Evolutionary conservation across 2,797 vertebrate genomes (phyloP), one percentile per base, ranked within the genome.

Genomic region (Darevskia nairensis): DNA sequence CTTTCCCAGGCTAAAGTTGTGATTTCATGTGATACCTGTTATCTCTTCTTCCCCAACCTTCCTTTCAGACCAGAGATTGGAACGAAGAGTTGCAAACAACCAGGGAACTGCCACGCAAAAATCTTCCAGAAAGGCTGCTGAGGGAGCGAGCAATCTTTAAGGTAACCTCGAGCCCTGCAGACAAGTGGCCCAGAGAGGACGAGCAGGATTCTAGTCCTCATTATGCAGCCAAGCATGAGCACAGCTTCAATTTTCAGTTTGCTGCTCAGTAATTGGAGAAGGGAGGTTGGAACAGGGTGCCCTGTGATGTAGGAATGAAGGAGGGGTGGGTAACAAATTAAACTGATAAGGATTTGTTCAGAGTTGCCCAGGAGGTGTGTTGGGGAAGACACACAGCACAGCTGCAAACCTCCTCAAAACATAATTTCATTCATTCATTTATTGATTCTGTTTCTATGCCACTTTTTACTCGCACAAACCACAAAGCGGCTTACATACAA

Each of bases 31-130:
- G 3, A 25, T 69, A 27, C 3, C 68, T 25, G 3, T 69, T 69
- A n/a, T n/a, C 69, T n/a, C 10, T n/a, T 13, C 68, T 27, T 69
- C 10, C 66, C 35, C 19, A 0, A 91, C 50, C n/a, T 46, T 66
- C 91, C 35, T 89, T 96, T 81, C 94, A 99, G 99, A 99, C 99
- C 74, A 97, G 99, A 95, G 99, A 99, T 94, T 99, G 99, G 99
- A 99, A 99, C 0, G 99, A 99, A 95, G 99, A 99, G 95, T 96
- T 99, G 50, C 99, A 99, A 95, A 99, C 99, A 0, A 99, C 99
- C 0, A 97, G 99, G 94, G 99, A 99, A 94, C 97, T 99, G 68
- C 96, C 98, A 0, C 97, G 98, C 44, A 99, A 99, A 96, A 99
- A 99, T 95, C 97, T 99, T 77, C 99, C 99, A 0, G 99, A 99